Base-by-base conservation (phyloP, 2,888 invertebrate genomes). In the Himalopsyche kuldschensis region DNA sequence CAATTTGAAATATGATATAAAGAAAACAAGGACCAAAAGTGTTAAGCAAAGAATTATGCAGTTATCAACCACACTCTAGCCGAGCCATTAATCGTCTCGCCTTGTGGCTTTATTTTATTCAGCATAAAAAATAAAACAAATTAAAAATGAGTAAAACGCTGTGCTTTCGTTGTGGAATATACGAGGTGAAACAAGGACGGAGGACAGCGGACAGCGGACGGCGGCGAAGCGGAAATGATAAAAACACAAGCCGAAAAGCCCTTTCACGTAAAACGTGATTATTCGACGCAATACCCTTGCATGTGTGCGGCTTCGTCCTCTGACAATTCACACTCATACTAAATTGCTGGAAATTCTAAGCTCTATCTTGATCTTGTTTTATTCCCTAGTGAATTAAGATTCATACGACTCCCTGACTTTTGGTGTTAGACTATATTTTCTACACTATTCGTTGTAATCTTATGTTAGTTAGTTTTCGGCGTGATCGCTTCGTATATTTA, bases 191-290 rank as follows among this genome's bases (percentile, higher is more conserved):
- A 79, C 41, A 79, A 79, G 47, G 79, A n/a, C n/a, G n/a, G n/a
- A n/a, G n/a, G n/a, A 48, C 48, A 48, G 15, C 48, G 48, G 48
- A 69, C 69, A 69, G 20, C 20, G 79, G 41, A 47, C 20, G 31
- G 31, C 24, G 79, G 27, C 69, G 24, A 69, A 69, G 31, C 46
- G 79, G 46, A 79, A 79, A 79, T 79, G 79, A 79, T 47, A 79
- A 79, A 79, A 79, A 48, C 79, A 48, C 79, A 47, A 79, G 31
- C 79, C 48, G 47, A 79, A 79, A 31, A 48, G 32, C 41, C 77
- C 31, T 77, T 77, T 27, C 35, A 46, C 77, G 77, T 46, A 24
- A n/a, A 77, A 32, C 79, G 79, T 27, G 79, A 79, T 47, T 48
- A 79, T 47, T 47, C 47, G 47, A 20, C 79, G 41, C 79, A 46